phyloP scores from a whole-genome alignment of 1,140 invertebrate genomes.

The Ceratosolen fusciceps region DNA sequence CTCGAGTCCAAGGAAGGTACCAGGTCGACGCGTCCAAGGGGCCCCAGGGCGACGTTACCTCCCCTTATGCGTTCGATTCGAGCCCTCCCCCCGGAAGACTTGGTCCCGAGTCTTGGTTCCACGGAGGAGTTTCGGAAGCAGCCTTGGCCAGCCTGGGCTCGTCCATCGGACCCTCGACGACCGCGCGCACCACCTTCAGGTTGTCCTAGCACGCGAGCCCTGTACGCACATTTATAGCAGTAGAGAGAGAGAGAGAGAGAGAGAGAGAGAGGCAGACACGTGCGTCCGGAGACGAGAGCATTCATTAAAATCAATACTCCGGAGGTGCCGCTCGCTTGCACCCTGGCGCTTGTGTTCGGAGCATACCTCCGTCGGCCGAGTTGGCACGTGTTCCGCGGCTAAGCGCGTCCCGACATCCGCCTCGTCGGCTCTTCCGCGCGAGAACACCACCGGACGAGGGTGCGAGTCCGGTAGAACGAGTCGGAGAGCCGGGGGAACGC shows the following conservation, averaged over 20 bases:
- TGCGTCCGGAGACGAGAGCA: constrained; percentile 48
- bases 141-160: too few species aligned
- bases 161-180: too few species aligned
- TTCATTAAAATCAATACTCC: constrained; percentile 66
- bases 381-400: neutral
- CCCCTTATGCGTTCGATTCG: neutral
- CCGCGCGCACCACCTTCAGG: too few species aligned
- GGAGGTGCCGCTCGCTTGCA: neutral
- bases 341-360: neutral
- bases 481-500: neutral
- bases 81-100: neutral
- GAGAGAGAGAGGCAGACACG: neutral
- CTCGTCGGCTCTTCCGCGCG: neutral
- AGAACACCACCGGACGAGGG: neutral
- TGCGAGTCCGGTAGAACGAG: neutral
- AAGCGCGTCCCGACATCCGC: too few species aligned
- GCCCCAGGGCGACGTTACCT: neutral
- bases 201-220: neutral
- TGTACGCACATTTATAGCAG: neutral
- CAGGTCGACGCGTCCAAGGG: too few species aligned
- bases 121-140: too few species aligned
- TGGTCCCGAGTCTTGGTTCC: neutral
- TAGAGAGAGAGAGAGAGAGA: too few species aligned
- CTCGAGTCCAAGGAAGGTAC: neutral
- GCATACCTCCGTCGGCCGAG: too few species aligned